These are phyloP conservation scores for Pogoniulus pusillus DNA, from an alignment of 2,797 vertebrate species.

Conservation along the genomic window DNA sequence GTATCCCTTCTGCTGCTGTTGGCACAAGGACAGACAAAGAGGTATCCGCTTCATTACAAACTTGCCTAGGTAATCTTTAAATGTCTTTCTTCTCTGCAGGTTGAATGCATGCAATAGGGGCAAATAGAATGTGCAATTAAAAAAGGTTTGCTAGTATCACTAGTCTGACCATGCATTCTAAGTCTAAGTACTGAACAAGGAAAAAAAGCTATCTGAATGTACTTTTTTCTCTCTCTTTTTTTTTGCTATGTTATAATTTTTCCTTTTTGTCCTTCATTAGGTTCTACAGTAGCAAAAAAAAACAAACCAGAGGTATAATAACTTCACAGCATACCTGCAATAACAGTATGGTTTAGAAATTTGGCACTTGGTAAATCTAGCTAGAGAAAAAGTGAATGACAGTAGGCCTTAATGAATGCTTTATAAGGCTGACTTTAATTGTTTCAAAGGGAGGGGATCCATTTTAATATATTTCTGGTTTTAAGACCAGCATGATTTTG, in stretches of 20 bases:
- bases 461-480: slow-evolving; percentile 21
- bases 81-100: slow-evolving; percentile 77
- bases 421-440: not conserved
- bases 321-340: not conserved
- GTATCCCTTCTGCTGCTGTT: slow-evolving; percentile 82
- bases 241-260: not conserved
- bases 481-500: not conserved
- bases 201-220: not conserved
- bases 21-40: slow-evolving; percentile 82
- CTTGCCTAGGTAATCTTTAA: slow-evolving; percentile 80
- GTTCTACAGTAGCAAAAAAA: not conserved
- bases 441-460: slow-evolving; percentile 1
- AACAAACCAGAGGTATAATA: not conserved
- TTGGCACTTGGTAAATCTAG: not conserved
- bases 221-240: slow-evolving; percentile 17
- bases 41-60: slow-evolving; percentile 76
- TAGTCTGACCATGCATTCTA: slow-evolving; percentile 44
- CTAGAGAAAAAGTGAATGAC: not conserved
- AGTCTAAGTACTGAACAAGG: slow-evolving; percentile 46
- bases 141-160: slow-evolving; percentile 31
- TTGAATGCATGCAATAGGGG: slow-evolving; percentile 63
- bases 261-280: slow-evolving; percentile 51
- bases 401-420: not conserved
- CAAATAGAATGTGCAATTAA: slow-evolving; percentile 72
- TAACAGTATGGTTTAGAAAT: not conserved